Percentiles rank a stretch among this genome's conserved stretches.
phyloP scores from a whole-genome alignment of 1,140 invertebrate species.

The Atta colombica region DNA sequence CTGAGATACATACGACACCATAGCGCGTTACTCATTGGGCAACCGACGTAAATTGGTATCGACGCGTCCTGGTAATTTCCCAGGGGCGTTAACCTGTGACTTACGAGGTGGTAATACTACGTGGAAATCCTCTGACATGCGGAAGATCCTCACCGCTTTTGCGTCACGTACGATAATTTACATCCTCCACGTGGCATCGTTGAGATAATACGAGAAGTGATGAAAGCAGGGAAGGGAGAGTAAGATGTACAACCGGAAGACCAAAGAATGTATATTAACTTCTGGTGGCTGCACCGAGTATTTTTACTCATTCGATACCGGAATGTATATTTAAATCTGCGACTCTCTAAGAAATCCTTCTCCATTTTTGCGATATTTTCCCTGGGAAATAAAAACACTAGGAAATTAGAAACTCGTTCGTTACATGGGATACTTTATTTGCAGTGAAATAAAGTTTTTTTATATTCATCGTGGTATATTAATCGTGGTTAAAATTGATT shows the following conservation, averaged over 20 bases:
- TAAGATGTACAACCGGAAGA: neutral
- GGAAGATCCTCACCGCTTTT: conserved; percentile 20
- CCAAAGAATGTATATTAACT: neutral
- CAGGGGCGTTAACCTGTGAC: conserved; percentile 71
- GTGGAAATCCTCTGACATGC: conserved; percentile 25
- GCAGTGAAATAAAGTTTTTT: neutral
- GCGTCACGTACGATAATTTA: conserved; percentile 60
- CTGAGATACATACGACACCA: conserved; percentile 10
- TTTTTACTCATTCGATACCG: neutral
- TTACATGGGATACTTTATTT: neutral
- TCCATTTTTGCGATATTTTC: neutral
- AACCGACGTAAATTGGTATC: conserved; percentile 61
- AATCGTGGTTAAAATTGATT: neutral
- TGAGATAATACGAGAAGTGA: conserved; percentile 15
- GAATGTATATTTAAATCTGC: neutral
- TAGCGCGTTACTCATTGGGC: conserved; percentile 63
- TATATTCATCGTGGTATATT: neutral
- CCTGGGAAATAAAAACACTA: neutral
- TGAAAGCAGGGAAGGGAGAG: neutral
- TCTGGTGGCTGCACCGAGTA: neutral
- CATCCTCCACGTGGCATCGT: conserved; percentile 47
- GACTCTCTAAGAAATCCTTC: neutral
- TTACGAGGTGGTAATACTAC: conserved; percentile 64
- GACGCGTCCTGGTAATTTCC: conserved; percentile 71
- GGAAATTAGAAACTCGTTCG: neutral